Evolutionary conservation across 1,140 invertebrate genomes (phyloP), one percentile per base, ranked within the genome.

Genomic region (Trigoniulus corallinus): DNA sequence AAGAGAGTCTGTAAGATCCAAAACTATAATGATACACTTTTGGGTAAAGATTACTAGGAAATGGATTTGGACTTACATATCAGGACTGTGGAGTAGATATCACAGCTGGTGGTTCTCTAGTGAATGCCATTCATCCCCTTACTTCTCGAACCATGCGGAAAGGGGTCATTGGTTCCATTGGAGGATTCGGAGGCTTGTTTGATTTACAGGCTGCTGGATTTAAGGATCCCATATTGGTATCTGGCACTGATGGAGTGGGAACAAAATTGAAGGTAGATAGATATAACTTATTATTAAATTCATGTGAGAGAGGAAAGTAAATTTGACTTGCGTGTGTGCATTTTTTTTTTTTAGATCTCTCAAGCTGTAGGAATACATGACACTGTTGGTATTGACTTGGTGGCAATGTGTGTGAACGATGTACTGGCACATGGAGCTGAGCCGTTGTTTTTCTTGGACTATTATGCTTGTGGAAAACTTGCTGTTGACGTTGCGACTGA

Each of bases 361-460:
- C 75, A 92, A 61, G 73, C 76, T 50, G 75, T 77, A 49, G 74
- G 79, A 21, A 78, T 81, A 44, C 89, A 91, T 63, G 73, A 82
- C 55, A 84, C 82, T 0, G 77, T 98, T 50, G 95, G 94, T 1
- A 83, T 92, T 58, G 95, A 98, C 71, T 72, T 98, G 27, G 93
- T 98, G 10, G 94, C 93, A 10, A 95, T 96, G 88, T 94, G 89
- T 63, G 92, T 93, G 1, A 98, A 98, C 71, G 93, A 98, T 67
- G 79, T 98, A 44, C 68, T 98, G 21, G 88, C 87, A 39, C 82
- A 93, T 56, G 92, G 91, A 21, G 94, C 93, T 0, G 87, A 92
- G 61, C 92, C 93, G 0, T 70, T 98, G 42, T 94, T 89, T 51
- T 98, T 98, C 63, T 68, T 98, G 1, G 93, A 98, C 71, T 98